These are phyloP conservation scores for Hemichromis elongatus DNA, from an alignment of 2,113 vertebrate species.

Conservation along the genomic window DNA sequence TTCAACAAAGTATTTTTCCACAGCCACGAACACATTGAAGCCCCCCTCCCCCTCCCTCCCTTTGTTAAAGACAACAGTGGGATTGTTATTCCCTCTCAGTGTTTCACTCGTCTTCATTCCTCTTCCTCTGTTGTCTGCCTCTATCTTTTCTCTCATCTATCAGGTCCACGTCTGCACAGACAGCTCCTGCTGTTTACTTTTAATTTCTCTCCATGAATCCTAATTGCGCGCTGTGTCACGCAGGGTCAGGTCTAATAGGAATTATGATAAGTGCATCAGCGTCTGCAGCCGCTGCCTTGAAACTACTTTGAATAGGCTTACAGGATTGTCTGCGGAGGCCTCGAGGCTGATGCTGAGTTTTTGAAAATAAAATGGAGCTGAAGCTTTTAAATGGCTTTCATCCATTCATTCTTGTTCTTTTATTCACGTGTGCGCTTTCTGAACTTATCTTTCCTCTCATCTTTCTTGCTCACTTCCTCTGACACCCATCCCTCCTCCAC, in stretches of 20 bases:
- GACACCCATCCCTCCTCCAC: not conserved
- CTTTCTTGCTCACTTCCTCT: not conserved
- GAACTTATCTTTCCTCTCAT: not conserved
- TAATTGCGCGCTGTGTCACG: slow-evolving; percentile 40
- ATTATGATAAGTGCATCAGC: slow-evolving; percentile 23
- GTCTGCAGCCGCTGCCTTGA: not conserved
- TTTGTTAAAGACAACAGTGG: slow-evolving; percentile 32
- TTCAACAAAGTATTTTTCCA: slow-evolving; percentile 38
- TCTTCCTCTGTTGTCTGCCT: slow-evolving; percentile 36
- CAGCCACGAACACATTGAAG: slow-evolving; percentile 20
- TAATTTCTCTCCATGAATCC: slow-evolving; percentile 51
- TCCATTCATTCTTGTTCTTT: not conserved
- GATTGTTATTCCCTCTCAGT: slow-evolving; percentile 14
- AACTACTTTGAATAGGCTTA: not conserved
- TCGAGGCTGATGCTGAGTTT: slow-evolving; percentile 24
- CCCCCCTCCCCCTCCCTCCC: not conserved
- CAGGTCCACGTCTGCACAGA: slow-evolving; percentile 27
- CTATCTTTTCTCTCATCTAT: slow-evolving; percentile 57
- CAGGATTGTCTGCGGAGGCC: not conserved
- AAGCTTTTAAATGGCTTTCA: not conserved
- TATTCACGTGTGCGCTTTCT: not conserved
- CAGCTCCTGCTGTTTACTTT: slow-evolving; percentile 49
- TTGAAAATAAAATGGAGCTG: not conserved
- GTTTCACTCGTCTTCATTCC: slow-evolving; percentile 9
- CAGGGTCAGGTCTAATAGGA: slow-evolving; percentile 42